Evolutionary conservation across 2,888 invertebrate species (phyloP).

Genomic region (Pharmacophagus antenor): DNA sequence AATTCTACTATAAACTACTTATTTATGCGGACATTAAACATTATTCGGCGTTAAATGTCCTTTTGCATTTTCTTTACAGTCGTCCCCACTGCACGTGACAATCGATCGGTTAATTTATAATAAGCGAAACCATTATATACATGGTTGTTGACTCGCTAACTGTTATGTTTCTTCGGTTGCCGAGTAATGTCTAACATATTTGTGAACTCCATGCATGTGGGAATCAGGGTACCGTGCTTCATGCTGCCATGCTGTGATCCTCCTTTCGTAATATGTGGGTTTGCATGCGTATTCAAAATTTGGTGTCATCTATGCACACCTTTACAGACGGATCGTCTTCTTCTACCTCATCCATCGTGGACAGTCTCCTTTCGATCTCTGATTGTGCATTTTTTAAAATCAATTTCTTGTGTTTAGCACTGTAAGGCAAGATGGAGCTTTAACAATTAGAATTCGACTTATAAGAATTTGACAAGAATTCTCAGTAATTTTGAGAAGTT

Average conservation of each 20-base stretch:
- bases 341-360: slow-evolving; percentile 93
- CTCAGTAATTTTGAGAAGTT: background rate
- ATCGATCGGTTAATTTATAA: background rate
- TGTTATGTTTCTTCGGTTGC: slow-evolving; percentile 4
- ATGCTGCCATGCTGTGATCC: slow-evolving; percentile 46
- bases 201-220: slow-evolving; percentile 39
- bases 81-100: background rate
- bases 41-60: slow-evolving; percentile 24
- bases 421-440: slow-evolving; percentile 40
- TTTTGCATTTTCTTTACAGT: background rate
- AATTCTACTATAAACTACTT: slow-evolving; percentile 9
- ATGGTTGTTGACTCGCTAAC: too few species aligned
- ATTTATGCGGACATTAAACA: slow-evolving; percentile 23
- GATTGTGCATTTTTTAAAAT: slow-evolving; percentile 84
- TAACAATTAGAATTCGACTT: background rate
- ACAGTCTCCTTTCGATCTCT: slow-evolving; percentile 84
- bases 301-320: slow-evolving; percentile 76
- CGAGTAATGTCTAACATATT: slow-evolving; percentile 28
- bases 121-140: background rate
- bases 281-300: slow-evolving; percentile 60
- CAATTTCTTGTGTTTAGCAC: slow-evolving; percentile 85
- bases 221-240: slow-evolving; percentile 44
- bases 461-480: background rate
- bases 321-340: slow-evolving; percentile 84
- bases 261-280: slow-evolving; percentile 38